A percentile compares a stretch with the other conserved stretches of the same genome.
phyloP scores from a whole-genome alignment of 2,113 vertebrate genomes.

The Bubo blakistoni region DNA sequence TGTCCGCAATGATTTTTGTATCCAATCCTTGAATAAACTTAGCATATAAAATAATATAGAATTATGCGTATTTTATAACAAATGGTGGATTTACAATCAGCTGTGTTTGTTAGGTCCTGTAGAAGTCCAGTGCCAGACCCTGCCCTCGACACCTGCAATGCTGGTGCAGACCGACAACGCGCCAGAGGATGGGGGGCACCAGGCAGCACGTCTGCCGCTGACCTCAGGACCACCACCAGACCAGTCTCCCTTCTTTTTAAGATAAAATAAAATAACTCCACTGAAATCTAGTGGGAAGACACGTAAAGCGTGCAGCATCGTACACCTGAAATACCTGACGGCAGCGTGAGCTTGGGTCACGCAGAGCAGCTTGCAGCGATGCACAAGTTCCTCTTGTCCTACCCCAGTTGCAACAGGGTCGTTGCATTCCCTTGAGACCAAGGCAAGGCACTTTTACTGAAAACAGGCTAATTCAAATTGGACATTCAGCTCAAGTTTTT shows the following conservation, averaged over 20 bases:
- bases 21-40: background rate
- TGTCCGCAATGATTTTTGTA: background rate
- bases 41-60: background rate
- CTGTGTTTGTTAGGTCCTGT: background rate
- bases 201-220: fast-evolving
- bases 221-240: background rate
- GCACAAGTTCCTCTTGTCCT: background rate
- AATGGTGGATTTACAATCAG: background rate
- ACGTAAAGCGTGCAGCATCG: fast-evolving
- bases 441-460: background rate
- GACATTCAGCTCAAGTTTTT: background rate
- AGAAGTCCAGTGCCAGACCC: fast-evolving
- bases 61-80: background rate
- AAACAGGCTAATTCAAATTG: background rate
- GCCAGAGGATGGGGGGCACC: background rate
- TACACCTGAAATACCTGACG: fast-evolving
- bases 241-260: background rate
- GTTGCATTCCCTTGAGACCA: fast-evolving
- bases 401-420: fast-evolving
- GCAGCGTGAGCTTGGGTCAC: fast-evolving
- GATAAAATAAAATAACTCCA: background rate
- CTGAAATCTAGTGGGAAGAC: background rate
- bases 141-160: background rate
- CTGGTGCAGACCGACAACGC: fast-evolving
- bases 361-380: background rate